Percentiles rank a stretch among this genome's conserved stretches.
Evolutionary conservation across 1,140 invertebrate genomes (phyloP).

Genomic region (Coptotermes formosanus): DNA sequence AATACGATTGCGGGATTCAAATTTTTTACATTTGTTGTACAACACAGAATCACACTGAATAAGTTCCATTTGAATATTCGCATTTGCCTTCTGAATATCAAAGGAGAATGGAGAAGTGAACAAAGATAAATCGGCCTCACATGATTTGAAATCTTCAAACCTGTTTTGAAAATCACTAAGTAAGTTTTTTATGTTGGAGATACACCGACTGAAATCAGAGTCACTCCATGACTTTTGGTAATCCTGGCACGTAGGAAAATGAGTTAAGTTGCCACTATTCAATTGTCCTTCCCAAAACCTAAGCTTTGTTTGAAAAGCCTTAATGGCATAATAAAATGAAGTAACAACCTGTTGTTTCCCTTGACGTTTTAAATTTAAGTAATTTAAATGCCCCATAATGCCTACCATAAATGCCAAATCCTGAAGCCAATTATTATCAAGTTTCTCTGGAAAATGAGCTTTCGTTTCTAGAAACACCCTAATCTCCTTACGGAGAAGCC

Average conservation of each 20-base stretch:
- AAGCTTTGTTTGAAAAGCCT: constrained; percentile 24
- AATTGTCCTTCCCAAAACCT: constrained; percentile 25
- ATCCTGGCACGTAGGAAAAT: not conserved
- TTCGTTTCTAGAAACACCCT: not conserved
- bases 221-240: too few relatives aligned
- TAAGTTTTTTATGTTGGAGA: constrained; percentile 24
- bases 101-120: constrained; percentile 28
- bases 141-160: not conserved
- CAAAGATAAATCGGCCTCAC: too few relatives aligned
- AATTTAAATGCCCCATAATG: constrained; percentile 16
- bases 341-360: constrained; percentile 20
- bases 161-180: constrained; percentile 20
- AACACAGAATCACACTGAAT: too few relatives aligned
- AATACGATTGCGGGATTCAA: not conserved
- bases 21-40: not conserved
- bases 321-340: constrained; percentile 23
- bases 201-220: too few relatives aligned
- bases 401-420: constrained; percentile 29
- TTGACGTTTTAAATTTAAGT: constrained; percentile 19
- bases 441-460: too few relatives aligned
- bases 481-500: constrained; percentile 21
- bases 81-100: constrained; percentile 27
- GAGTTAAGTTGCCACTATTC: constrained; percentile 23
- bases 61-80: constrained; percentile 22
- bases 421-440: constrained; percentile 16